These are phyloP conservation scores for Brachionus plicatilis DNA, from an alignment of 1,140 invertebrate species.

Conservation along the genomic window DNA sequence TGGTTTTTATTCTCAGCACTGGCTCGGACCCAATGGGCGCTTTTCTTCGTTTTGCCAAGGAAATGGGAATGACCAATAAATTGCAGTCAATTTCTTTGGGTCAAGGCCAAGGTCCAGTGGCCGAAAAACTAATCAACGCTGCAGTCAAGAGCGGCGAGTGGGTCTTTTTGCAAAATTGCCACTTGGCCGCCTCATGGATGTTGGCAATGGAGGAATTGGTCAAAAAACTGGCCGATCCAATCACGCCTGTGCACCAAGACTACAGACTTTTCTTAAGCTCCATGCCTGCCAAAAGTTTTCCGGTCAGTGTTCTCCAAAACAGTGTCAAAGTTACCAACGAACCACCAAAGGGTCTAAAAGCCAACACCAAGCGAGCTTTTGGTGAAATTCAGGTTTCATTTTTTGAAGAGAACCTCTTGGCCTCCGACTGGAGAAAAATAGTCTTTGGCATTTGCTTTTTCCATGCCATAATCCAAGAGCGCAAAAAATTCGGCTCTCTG, in stretches of 20 bases:
- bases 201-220: slow-evolving; percentile 52
- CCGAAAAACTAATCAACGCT: slow-evolving; percentile 52
- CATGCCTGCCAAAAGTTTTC: slow-evolving; percentile 55
- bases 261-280: slow-evolving; percentile 56
- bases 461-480: slow-evolving; percentile 77
- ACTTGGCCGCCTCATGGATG: slow-evolving; percentile 57
- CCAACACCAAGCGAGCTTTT: slow-evolving; percentile 67
- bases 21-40: slow-evolving; percentile 59
- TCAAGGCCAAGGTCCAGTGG: slow-evolving; percentile 57
- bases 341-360: slow-evolving; percentile 57
- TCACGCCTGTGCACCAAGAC: slow-evolving; percentile 50
- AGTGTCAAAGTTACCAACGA: slow-evolving; percentile 58
- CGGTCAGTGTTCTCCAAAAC: slow-evolving; percentile 56
- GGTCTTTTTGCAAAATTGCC: slow-evolving; percentile 55
- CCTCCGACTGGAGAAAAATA: slow-evolving; percentile 70
- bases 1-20: slow-evolving; percentile 56
- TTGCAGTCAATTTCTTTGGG: slow-evolving; percentile 59
- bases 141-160: slow-evolving; percentile 54
- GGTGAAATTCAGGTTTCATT: slow-evolving; percentile 57
- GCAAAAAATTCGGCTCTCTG: slow-evolving; percentile 80
- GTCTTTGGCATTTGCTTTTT: slow-evolving; percentile 62
- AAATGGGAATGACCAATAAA: slow-evolving; percentile 53
- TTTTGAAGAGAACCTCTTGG: slow-evolving; percentile 74
- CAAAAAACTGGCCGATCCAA: slow-evolving; percentile 49
- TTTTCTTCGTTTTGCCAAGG: slow-evolving; percentile 67